Conservation (phyloP, 2,113 vertebrate species). For the Eudyptes chrysolophus region DNA sequence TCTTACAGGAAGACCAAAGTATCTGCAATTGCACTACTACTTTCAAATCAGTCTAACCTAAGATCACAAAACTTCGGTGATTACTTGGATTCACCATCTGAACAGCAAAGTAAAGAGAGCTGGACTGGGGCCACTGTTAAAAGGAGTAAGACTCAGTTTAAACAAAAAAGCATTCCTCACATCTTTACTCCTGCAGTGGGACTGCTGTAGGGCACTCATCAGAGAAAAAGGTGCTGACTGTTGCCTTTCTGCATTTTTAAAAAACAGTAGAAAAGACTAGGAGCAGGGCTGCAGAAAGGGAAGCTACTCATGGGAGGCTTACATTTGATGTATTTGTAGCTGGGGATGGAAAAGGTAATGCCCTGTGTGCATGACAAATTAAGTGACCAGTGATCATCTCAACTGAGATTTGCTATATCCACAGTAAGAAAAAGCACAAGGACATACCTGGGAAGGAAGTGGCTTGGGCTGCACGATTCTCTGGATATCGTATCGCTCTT, state of each 20-base stretch:
- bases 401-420: not conserved
- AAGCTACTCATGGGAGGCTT: not conserved
- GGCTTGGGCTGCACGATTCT: constrained; percentile 59
- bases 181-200: not conserved
- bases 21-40: not conserved
- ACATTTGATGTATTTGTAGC: not conserved
- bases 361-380: not conserved
- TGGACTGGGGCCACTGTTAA: not conserved
- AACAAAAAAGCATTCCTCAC: not conserved
- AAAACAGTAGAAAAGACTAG: not conserved
- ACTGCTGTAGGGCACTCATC: not conserved
- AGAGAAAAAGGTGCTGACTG: not conserved
- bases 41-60: not conserved
- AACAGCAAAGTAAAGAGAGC: not conserved
- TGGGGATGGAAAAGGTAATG: not conserved
- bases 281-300: not conserved
- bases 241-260: not conserved
- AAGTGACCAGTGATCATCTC: not conserved
- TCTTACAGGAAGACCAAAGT: not conserved
- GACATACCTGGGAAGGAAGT: constrained; percentile 72
- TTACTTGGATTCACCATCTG: not conserved
- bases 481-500: constrained; percentile 64
- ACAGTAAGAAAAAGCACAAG: not conserved
- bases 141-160: not conserved
- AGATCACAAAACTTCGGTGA: not conserved